Base-by-base conservation (phyloP, 2,888 invertebrate species). In the Norana najaformis region DNA sequence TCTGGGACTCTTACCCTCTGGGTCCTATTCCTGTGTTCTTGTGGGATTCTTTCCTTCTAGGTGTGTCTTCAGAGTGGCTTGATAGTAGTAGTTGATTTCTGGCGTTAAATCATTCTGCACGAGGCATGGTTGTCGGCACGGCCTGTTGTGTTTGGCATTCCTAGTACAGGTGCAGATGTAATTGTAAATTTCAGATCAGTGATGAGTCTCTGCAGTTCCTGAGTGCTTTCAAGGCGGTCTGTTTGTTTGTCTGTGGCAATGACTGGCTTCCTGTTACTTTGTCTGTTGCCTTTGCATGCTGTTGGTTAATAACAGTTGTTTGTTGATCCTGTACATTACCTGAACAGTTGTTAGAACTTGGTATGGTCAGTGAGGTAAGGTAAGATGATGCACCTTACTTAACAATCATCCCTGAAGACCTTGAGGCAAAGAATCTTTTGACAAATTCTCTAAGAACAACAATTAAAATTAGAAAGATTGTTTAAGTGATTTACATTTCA, bases 161-260 rank as follows among this genome's bases (percentile, higher is more conserved):
- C 16, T 69, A 69, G 69, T 69, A 69, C 0, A n/a, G 69, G 69
- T 69, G 69, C 8, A 69, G 69, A 69, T 69, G 69, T 23, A 85
- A 85, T 85, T 85, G 37, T 37, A 37, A 85, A 36, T 85, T 85
- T 85, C 85, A 85, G 85, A 85, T 85, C 85, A 85, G 36, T 85
- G 85, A 85, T 85, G 85, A 85, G 23, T 85, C 35, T 8, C 13
- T 0, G 35, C 85, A 23, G 85, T 0, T 36, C 36, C 85, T 36
- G 36, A 85, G 35, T 85, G 35, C 85, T 36, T 37, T 36, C 37
- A 20, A 85, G 85, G 37, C 35, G 85, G 85, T 85, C 85, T 85
- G 85, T 85, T 37, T 85, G 37, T 85, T 13, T 35, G 35, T 85
- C 23, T 85, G 85, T n/a, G 69, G 30, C 69, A 69, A 69, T 69